Base-by-base conservation (phyloP, 1,140 invertebrate species). In the Heliconius hermathena region DNA sequence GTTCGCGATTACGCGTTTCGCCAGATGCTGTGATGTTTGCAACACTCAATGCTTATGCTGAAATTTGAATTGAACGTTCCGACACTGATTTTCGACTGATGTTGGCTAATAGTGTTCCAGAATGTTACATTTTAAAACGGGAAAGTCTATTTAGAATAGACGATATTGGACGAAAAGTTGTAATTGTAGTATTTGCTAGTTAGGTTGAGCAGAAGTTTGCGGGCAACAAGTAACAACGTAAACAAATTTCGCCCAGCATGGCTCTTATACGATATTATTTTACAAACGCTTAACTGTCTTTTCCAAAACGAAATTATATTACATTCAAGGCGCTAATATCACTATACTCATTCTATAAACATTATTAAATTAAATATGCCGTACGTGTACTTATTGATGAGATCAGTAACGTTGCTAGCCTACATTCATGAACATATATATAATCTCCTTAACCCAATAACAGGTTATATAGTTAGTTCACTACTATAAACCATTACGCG, bases 11-110 rank as follows among this genome's bases (percentile, higher is more conserved):
- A 85, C 90, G 88, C 86, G 89, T 93, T 93, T 93, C 91, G 91
- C 91, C 91, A 94, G 91, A 94, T 93, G 91, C 90, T 91, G 88
- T 80, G 86, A 87, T 89, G 88, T 93, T 94, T 94, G 91, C 92
- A 94, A 94, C 90, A 93, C 90, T 84, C 85, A 88, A 83, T 90
- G 87, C 84, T 82, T 83, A 79, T 81, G 85, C 86, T 83, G 79
- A 86, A 85, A 88, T 83, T 83, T 82, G 57, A 83, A 85, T 83
- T 84, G 84, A 85, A 57, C 60, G 60, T 66, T 22, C 60, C 60
- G 52, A 80, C 54, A 77, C 38, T 74, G 18, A 74, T 26, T 66
- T 66, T 66, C 60, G 60, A 66, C 60, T 66, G 29, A 29, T 29
- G 60, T 66, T 66, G 60, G 26, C 60, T 66, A 66, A 66, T 66